phyloP scores from a whole-genome alignment of 1,140 invertebrate species.

The Eufriesea mexicana region DNA sequence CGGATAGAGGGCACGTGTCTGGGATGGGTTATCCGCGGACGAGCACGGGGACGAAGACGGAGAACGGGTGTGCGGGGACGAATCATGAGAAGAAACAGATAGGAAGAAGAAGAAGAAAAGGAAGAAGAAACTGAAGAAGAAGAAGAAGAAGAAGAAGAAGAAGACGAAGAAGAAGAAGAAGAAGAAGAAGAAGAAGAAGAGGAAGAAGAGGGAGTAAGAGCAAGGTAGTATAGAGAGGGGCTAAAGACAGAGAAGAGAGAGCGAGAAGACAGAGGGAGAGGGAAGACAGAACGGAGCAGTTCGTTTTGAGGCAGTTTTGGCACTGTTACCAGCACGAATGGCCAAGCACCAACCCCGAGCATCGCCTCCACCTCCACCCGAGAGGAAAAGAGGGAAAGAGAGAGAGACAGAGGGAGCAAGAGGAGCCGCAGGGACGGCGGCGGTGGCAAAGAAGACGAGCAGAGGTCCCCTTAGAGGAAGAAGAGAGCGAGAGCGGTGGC shows the following conservation, averaged over 20 bases:
- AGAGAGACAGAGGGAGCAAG: no score
- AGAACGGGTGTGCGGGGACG: conserved; percentile 28
- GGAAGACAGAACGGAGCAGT: conserved; percentile 52
- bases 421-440: conserved; percentile 25
- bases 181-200: conserved; percentile 12
- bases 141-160: not conserved
- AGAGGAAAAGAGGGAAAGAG: not conserved
- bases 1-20: conserved; percentile 56
- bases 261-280: conserved; percentile 20
- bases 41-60: conserved; percentile 27
- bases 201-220: conserved; percentile 18
- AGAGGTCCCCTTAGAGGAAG: conserved; percentile 45
- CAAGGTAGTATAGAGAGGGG: no score
- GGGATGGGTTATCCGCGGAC: conserved; percentile 32
- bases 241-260: conserved; percentile 13
- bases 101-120: not conserved
- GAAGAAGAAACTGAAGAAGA: not conserved
- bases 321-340: conserved; percentile 69
- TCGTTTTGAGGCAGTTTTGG: conserved; percentile 78
- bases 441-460: conserved; percentile 41
- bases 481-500: conserved; percentile 69
- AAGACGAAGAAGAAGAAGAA: not conserved
- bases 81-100: not conserved
- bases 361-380: conserved; percentile 54
- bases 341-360: conserved; percentile 62